Percentiles rank a stretch among this genome's conserved stretches.
Conservation (phyloP, 2,888 invertebrate genomes). For the Mylabris sibirica region DNA sequence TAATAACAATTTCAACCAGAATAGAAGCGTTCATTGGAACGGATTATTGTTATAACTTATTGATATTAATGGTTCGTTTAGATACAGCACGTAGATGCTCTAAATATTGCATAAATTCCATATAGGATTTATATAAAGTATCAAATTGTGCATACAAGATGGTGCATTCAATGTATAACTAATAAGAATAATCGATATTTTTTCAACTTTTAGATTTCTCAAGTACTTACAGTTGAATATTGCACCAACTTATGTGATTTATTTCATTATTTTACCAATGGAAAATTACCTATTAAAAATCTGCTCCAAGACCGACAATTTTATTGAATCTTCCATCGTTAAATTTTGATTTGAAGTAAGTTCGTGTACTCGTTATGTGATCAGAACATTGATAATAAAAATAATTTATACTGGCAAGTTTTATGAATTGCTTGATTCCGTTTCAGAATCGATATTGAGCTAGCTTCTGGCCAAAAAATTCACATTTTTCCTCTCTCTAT, state of each 20-base stretch:
- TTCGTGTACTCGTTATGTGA: conserved; percentile 16
- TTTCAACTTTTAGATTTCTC: not conserved
- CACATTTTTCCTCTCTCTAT: too few species aligned
- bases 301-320: not conserved
- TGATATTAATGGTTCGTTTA: conserved; percentile 33
- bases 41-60: conserved; percentile 25
- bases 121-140: conserved; percentile 40
- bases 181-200: not conserved
- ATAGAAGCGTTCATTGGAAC: conserved; percentile 23
- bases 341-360: not conserved
- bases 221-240: not conserved
- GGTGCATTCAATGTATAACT: not conserved
- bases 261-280: not conserved
- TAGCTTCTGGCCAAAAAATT: too few species aligned
- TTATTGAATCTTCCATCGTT: not conserved
- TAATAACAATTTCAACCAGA: conserved; percentile 17
- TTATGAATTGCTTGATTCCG: too few species aligned
- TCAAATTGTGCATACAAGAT: conserved; percentile 33
- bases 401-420: too few species aligned
- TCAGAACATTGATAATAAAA: too few species aligned
- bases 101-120: conserved; percentile 30
- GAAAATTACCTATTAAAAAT: too few species aligned
- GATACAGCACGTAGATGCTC: conserved; percentile 33
- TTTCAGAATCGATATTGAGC: too few species aligned
- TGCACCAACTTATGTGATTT: too few species aligned